phyloP scores from a whole-genome alignment of 2,888 invertebrate species.

The Gisinianus flammeolus region DNA sequence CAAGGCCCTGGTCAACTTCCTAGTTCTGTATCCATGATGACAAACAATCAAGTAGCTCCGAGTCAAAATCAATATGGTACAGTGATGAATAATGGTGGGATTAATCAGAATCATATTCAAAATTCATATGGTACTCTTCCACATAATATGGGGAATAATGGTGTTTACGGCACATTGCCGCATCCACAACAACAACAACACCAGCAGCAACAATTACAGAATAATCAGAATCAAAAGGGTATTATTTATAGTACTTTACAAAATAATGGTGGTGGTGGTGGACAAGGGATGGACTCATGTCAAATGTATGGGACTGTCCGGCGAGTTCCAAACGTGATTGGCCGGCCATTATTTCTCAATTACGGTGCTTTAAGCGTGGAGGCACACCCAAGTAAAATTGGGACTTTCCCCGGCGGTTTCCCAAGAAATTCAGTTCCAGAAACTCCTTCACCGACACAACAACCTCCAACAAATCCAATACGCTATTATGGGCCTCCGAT shows the following conservation, averaged over 20 bases:
- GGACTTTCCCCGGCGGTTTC: conserved; percentile 25
- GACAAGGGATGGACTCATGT: background rate
- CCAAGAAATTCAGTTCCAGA: conserved; percentile 53
- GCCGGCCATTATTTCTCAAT: conserved; percentile 57
- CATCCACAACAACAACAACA: conserved; percentile 44
- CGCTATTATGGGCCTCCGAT: conserved; percentile 57
- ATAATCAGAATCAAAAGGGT: conserved; percentile 16
- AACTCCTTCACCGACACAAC: conserved; percentile 57
- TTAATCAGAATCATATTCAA: conserved; percentile 29
- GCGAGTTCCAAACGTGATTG: conserved; percentile 52
- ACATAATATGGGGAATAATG: background rate
- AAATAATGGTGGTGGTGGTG: conserved; percentile 31
- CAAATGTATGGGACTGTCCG: conserved; percentile 56
- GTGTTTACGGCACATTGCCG: conserved; percentile 51
- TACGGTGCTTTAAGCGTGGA: conserved; percentile 58
- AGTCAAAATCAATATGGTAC: background rate
- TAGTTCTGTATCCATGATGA: background rate
- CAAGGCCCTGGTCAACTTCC: background rate
- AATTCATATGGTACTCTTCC: conserved; percentile 22
- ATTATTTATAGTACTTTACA: conserved; percentile 15
- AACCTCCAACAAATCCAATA: conserved; percentile 49
- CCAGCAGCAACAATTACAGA: conserved; percentile 17
- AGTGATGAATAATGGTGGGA: background rate
- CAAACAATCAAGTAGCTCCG: background rate
- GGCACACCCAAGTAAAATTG: conserved; percentile 55